Base-by-base conservation (phyloP, 2,113 vertebrate genomes). In the Enhydra lutris region DNA sequence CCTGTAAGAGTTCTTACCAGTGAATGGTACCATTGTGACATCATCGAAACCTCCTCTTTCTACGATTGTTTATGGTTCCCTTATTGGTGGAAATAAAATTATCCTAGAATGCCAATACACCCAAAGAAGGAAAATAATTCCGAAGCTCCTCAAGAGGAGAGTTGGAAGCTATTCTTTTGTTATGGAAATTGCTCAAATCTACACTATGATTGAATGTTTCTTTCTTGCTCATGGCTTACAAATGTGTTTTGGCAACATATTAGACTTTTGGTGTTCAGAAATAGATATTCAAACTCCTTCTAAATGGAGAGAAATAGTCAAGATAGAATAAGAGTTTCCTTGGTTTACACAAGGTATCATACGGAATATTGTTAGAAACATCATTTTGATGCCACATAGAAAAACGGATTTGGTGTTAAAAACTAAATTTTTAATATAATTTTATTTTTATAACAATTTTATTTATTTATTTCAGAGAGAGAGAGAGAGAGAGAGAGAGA, bases 271-370 rank as follows among this genome's bases (percentile, higher is more conserved):
- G 20, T 59, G 23, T 91, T 45, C 81, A 85, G 81, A 90, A 76
- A 52, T 59, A 31, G 50, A 67, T 95, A 94, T 89, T 96, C 34
- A 93, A 85, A 65, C 21, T 0, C 20, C 67, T 50, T 87, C 52
- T 96, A 92, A 95, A 90, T 3, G 61, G 88, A 93, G 47, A 78
- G 9, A 97, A 89, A 83, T 29, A 81, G 34, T 73, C 50, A 92
- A 73, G 26, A 73, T 89, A 79, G 21, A 82, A 63, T 42, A 78
- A 1, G 0, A 4, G 21, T 65, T 73, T 76, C 36, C 63, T 47
- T 87, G 17, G 26, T 65, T 88, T 7, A 76, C 20, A 82, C 3
- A 61, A 88, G 73, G n/a, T 39, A 74, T 23, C 63, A 67, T 50
- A 85, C 0, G 79, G n/a, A 91, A 50, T 71, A 78, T n/a, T 88